Evolutionary conservation across 2,888 invertebrate species (phyloP).

Genomic region (Thecophora atra): DNA sequence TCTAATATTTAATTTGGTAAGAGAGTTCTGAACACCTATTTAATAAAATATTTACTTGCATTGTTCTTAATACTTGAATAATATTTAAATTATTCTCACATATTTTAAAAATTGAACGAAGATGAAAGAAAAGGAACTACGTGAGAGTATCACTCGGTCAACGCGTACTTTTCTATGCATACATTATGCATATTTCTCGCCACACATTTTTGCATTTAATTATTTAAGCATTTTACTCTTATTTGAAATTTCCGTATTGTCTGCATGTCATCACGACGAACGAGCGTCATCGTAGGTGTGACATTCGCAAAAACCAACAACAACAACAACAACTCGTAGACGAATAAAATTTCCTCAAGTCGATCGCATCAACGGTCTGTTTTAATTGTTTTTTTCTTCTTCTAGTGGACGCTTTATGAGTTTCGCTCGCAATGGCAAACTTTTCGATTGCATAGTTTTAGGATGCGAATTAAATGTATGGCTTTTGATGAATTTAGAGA

Average conservation of each 20-base stretch:
- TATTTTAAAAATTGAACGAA: neutral
- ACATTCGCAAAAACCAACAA: too few species aligned
- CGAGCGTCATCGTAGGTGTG: too few species aligned
- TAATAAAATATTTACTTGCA: neutral
- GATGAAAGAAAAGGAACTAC: too few species aligned
- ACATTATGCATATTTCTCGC: neutral
- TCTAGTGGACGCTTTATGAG: neutral
- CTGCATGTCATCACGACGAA: too few species aligned
- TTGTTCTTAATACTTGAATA: neutral
- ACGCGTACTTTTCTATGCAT: neutral
- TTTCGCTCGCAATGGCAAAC: neutral
- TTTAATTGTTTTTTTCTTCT: neutral
- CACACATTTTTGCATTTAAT: too few species aligned
- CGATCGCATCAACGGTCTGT: too few species aligned
- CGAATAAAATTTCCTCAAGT: too few species aligned
- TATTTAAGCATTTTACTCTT: too few species aligned
- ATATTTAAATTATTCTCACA: neutral
- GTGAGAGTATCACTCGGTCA: too few species aligned
- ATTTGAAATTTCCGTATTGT: too few species aligned
- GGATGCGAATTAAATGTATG: conserved; percentile 29
- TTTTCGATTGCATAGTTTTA: conserved; percentile 47
- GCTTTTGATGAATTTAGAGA: too few species aligned
- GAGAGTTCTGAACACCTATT: conserved; percentile 30
- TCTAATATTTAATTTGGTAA: conserved; percentile 9
- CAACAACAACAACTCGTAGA: too few species aligned